phyloP scores from a whole-genome alignment of 2,113 vertebrate genomes.

The Ifrita kowaldi region DNA sequence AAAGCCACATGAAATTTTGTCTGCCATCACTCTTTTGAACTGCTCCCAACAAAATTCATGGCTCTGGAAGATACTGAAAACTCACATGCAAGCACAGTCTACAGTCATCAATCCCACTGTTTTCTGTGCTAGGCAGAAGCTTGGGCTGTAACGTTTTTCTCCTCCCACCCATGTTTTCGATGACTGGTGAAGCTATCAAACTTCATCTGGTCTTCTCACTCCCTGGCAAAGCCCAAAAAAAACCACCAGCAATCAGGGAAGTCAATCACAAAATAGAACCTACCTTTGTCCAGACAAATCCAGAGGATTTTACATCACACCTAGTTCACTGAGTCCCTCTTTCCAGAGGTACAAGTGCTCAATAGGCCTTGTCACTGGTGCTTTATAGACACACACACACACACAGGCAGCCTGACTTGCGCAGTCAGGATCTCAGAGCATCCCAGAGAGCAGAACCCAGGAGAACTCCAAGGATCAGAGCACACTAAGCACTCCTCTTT shows the following conservation, averaged over 20 bases:
- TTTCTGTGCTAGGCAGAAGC: neutral
- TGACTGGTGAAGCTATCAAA: neutral
- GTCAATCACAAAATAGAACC: neutral
- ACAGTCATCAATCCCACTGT: neutral
- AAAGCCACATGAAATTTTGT: neutral
- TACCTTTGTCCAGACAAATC: neutral
- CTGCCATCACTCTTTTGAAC: neutral
- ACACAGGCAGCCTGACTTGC: accelerated
- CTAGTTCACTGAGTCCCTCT: neutral
- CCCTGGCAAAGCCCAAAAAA: neutral
- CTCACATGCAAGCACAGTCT: neutral
- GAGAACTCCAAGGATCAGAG: neutral
- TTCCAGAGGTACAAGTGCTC: neutral
- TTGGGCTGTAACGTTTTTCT: neutral
- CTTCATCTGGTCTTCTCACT: neutral
- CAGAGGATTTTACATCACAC: neutral
- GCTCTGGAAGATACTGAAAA: neutral
- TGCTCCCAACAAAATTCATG: neutral
- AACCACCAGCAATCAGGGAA: neutral
- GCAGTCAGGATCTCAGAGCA: neutral
- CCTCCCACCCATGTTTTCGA: neutral
- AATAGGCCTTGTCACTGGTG: neutral
- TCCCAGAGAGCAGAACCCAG: neutral
- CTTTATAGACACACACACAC: neutral
- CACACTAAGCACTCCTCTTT: neutral